Evolutionary conservation across 2,113 vertebrate species (phyloP).

Genomic region (Deroptyus accipitrinus): DNA sequence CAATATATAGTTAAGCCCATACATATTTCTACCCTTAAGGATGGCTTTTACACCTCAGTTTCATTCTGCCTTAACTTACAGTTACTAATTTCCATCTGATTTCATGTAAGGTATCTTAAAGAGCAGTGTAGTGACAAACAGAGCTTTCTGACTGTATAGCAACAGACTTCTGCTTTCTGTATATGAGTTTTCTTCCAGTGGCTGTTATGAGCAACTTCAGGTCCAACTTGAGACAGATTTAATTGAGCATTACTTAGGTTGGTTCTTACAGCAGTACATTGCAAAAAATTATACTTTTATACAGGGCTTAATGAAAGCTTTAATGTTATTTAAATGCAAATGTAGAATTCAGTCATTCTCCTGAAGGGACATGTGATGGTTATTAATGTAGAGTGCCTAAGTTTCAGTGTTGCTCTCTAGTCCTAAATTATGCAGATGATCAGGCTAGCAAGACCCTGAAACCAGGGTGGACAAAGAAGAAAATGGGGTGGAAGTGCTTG

Average conservation of each 20-base stretch:
- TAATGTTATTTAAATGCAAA: not conserved
- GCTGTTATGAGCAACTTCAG: not conserved
- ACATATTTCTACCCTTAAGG: not conserved
- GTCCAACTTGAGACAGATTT: not conserved
- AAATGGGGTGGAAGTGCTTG: not conserved
- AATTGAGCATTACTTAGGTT: not conserved
- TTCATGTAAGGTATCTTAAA: not conserved
- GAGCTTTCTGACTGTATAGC: not conserved
- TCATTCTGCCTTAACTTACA: not conserved
- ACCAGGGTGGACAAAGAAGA: not conserved
- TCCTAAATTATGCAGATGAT: not conserved
- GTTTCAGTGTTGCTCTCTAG: not conserved
- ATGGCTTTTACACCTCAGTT: not conserved
- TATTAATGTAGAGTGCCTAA: not conserved
- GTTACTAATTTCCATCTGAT: not conserved
- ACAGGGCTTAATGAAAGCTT: not conserved
- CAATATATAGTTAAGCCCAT: not conserved
- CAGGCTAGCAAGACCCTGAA: not conserved
- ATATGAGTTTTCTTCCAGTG: conserved; percentile 36
- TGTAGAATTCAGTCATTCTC: not conserved
- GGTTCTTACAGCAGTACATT: not conserved
- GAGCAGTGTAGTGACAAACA: not conserved
- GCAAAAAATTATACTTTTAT: not conserved
- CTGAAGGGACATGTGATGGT: not conserved
- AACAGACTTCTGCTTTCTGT: not conserved